phyloP scores from a whole-genome alignment of 2,797 vertebrate species.

The Kryptolebias ocellatus region DNA sequence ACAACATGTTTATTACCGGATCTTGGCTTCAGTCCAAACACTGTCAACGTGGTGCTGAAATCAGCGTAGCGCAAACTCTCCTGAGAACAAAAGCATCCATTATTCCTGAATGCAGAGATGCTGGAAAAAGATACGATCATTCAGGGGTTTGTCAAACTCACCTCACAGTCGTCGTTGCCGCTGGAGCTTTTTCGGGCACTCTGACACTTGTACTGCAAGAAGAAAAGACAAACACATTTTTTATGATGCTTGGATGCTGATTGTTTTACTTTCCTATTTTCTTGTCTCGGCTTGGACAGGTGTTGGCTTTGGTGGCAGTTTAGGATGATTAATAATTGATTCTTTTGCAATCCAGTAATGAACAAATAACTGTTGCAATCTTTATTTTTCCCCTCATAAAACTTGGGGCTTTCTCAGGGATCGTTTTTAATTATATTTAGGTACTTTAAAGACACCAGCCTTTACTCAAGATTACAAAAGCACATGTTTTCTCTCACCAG shows the following conservation, averaged over 20 bases:
- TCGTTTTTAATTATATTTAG: no score
- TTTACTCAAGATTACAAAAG: no score
- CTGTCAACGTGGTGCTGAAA: conserved; percentile 82
- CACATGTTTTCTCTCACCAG: no score
- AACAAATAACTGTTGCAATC: no score
- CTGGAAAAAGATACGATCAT: background rate
- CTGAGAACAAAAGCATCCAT: conserved; percentile 68
- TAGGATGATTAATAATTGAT: no score
- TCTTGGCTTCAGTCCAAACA: conserved; percentile 96
- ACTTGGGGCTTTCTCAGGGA: no score
- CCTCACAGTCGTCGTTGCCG: conserved; percentile 91
- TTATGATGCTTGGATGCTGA: background rate
- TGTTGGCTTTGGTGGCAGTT: no score
- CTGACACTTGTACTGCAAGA: conserved; percentile 89
- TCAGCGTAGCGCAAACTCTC: conserved; percentile 87
- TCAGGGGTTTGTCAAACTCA: conserved; percentile 65
- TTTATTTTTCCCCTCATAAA: no score
- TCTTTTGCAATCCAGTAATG: no score
- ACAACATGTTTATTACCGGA: conserved; percentile 83
- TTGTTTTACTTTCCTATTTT: no score
- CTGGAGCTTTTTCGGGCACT: conserved; percentile 89
- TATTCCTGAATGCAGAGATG: background rate
- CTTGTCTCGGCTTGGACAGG: background rate
- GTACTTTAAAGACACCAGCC: no score
- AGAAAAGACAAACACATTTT: conserved; percentile 16